Evolutionary conservation across 2,113 vertebrate genomes (phyloP).

Genomic region (Ceyx cyanopectus): DNA sequence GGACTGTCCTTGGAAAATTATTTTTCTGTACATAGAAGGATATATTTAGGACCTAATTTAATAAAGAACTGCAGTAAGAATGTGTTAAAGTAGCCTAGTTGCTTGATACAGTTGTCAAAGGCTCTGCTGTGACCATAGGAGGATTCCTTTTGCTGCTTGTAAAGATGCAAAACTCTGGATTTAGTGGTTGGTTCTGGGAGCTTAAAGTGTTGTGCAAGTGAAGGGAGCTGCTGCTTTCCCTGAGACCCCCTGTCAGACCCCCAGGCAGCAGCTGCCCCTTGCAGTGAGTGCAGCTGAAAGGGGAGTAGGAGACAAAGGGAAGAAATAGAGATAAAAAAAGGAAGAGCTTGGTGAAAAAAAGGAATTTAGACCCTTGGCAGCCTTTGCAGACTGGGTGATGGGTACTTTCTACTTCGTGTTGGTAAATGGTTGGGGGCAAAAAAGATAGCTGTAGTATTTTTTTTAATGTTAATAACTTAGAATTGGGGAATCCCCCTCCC

Average conservation of each 20-base stretch:
- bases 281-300: background rate
- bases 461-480: background rate
- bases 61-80: constrained; percentile 32
- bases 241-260: rapidly evolving
- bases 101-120: background rate
- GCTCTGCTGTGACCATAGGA: rapidly evolving
- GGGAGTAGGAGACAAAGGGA: background rate
- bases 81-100: background rate
- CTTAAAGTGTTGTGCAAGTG: background rate
- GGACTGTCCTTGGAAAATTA: constrained; percentile 63
- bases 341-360: background rate
- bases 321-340: background rate
- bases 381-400: background rate
- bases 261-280: background rate
- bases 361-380: background rate
- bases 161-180: background rate
- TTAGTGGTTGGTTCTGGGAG: background rate
- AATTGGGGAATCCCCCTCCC: background rate
- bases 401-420: background rate
- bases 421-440: background rate
- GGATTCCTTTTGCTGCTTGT: background rate
- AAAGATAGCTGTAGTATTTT: background rate
- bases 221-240: background rate
- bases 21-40: constrained; percentile 74
- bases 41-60: constrained; percentile 73